These are phyloP conservation scores for Onthophagus sagittarius DNA, from an alignment of 2,888 invertebrate species.

Conservation along the genomic window DNA sequence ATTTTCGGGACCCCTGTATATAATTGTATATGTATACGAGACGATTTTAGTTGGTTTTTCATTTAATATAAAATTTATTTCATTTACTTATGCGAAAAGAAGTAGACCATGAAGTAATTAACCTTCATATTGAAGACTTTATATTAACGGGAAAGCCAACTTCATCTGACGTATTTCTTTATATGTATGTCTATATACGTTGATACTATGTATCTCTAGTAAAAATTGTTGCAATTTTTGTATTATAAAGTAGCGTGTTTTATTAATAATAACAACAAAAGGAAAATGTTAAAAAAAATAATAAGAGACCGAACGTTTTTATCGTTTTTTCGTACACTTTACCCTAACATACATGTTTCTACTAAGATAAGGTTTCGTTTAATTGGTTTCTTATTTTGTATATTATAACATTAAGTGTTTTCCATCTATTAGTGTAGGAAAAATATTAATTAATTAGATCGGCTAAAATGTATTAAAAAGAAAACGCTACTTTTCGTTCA, in stretches of 20 bases:
- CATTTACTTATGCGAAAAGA: constrained; percentile 24
- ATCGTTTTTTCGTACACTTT: background rate
- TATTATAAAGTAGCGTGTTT: constrained; percentile 23
- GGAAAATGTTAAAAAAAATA: background rate
- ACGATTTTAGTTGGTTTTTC: background rate
- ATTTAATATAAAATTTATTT: constrained; percentile 4
- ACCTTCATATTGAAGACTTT: constrained; percentile 44
- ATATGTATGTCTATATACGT: constrained; percentile 33
- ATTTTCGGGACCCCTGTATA: background rate
- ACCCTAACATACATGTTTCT: background rate
- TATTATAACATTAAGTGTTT: background rate
- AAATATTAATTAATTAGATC: background rate
- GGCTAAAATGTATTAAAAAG: background rate
- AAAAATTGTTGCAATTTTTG: constrained; percentile 50
- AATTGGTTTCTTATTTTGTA: background rate
- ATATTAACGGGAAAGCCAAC: constrained; percentile 14
- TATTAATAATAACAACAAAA: background rate
- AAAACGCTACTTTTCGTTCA: background rate
- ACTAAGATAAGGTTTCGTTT: background rate
- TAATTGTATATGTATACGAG: background rate
- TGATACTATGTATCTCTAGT: constrained; percentile 53
- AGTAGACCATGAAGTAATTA: constrained; percentile 23
- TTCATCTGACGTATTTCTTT: constrained; percentile 20
- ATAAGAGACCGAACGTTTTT: background rate
- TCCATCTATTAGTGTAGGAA: background rate